Evolutionary conservation across 2,113 vertebrate genomes (phyloP), one percentile per base, ranked within the genome.

Genomic region (Heteronetta atricapilla): DNA sequence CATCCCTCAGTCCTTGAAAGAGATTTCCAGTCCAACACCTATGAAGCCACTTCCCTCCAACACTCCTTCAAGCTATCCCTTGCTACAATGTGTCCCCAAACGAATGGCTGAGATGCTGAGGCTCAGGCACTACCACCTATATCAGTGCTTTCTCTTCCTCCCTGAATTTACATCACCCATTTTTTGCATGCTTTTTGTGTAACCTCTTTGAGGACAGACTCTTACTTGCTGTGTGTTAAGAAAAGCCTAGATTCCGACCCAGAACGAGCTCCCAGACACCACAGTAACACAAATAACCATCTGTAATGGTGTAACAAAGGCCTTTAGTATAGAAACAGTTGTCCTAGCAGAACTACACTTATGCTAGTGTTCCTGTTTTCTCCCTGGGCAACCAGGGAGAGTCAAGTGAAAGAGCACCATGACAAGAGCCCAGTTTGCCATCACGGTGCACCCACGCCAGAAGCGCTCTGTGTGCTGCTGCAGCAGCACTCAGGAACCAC

Each of bases 401-500:
- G 40, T 40, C 40, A 40, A 40, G 40, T 40, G 12, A 40, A 40
- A 40, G 40, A 40, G 40, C 13, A 40, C 40, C 40, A 13, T 9
- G 29, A 17, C 10, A 50, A 68, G 20, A 91, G 64, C 72, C 44
- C 4, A 50, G 62, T 29, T 73, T 70, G 88, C 42, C 69, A 48
- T 5, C 76, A 55, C 0, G 0, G 6, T 59, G 85, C 72, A 64
- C 5, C 22, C 21, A 48, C 29, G 48, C 31, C 59, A 31, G 46
- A 72, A 80, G 40, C 1, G 28, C 68, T 78, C 80, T 6, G 56
- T 6, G 33, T 46, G 23, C 11, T 0, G 3, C 66, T 52, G 69
- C 10, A 81, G 60, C 66, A 84, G 80, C 73, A 77, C 93, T 81
- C 68, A 78, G 82, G 73, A 95, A 68, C 73, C 8, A 19, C 42